Evolutionary conservation across 2,113 vertebrate genomes (phyloP).

Genomic region (Ceyx melanurus): DNA sequence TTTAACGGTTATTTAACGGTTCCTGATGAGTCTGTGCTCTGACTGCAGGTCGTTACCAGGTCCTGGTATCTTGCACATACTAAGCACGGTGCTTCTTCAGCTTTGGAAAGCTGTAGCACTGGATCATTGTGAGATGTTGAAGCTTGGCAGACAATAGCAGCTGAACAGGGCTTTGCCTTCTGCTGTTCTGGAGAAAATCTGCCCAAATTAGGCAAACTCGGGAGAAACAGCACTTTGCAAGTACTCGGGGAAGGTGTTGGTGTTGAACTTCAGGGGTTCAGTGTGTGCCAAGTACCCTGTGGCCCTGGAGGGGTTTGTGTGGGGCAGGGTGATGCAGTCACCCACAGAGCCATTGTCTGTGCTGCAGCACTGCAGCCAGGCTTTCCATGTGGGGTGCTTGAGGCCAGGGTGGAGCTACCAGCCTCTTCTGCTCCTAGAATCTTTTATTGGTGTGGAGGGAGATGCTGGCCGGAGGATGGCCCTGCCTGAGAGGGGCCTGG

Average conservation of each 20-base stretch:
- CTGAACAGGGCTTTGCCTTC: background rate
- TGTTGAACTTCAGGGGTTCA: background rate
- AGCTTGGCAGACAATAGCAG: background rate
- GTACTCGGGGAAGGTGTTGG: background rate
- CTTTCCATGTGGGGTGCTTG: background rate
- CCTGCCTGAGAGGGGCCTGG: background rate
- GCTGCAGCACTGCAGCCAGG: background rate
- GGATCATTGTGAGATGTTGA: background rate
- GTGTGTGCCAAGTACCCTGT: background rate
- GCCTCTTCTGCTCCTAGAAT: background rate
- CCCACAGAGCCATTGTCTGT: background rate
- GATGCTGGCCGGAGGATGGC: background rate
- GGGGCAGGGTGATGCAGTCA: background rate
- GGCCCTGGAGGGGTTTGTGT: background rate
- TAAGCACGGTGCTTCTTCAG: background rate
- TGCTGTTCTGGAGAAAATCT: background rate
- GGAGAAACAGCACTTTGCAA: background rate
- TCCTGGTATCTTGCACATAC: background rate
- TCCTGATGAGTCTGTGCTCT: background rate
- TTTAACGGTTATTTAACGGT: background rate
- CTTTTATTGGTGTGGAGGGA: background rate
- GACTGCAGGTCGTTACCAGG: background rate
- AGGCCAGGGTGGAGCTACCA: background rate
- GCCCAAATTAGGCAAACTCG: background rate
- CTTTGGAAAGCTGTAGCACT: background rate